Evolutionary conservation across 2,113 vertebrate species (phyloP).

Genomic region (Gopherus evgoodei): DNA sequence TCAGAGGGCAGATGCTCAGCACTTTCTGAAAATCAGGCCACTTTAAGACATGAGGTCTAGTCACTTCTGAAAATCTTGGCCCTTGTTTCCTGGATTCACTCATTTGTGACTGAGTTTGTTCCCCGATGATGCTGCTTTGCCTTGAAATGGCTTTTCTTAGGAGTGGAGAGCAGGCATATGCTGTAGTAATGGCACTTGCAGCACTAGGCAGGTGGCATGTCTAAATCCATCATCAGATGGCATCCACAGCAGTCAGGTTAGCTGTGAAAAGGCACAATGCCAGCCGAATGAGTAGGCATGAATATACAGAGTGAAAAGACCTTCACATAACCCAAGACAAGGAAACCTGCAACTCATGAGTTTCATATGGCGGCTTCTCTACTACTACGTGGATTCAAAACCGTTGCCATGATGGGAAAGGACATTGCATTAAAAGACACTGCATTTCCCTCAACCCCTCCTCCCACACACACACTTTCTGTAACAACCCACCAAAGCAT

Average conservation of each 20-base stretch:
- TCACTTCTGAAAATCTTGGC: neutral
- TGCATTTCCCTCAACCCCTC: neutral
- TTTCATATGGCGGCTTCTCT: neutral
- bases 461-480: accelerated
- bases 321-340: neutral
- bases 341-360: neutral
- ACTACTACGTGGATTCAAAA: neutral
- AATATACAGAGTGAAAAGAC: slow-evolving; percentile 2
- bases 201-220: slow-evolving; percentile 54
- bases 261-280: slow-evolving; percentile 55
- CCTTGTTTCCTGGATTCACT: neutral
- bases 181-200: slow-evolving; percentile 44
- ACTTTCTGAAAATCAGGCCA: neutral
- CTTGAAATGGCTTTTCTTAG: slow-evolving; percentile 50
- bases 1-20: neutral
- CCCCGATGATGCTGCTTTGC: slow-evolving; percentile 15
- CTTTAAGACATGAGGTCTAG: accelerated
- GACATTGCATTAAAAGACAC: neutral
- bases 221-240: slow-evolving; percentile 66
- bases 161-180: slow-evolving; percentile 65
- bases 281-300: slow-evolving; percentile 17
- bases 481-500: neutral
- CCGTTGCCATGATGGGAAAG: neutral
- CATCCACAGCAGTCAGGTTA: slow-evolving; percentile 55
- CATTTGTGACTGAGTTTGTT: neutral